phyloP scores from a whole-genome alignment of 2,888 invertebrate species.

The Napeogenes inachia region DNA sequence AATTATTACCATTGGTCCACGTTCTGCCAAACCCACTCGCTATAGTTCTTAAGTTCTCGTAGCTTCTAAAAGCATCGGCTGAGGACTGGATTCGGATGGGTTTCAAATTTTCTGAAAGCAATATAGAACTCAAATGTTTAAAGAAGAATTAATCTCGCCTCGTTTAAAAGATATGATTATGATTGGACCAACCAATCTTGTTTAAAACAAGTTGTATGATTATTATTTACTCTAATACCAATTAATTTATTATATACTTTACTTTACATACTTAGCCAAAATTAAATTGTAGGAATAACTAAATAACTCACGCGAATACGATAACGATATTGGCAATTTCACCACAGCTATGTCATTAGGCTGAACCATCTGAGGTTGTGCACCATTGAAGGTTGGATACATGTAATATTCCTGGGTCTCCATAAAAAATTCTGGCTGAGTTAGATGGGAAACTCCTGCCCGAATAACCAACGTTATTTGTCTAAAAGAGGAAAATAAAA shows the following conservation, averaged over 20 bases:
- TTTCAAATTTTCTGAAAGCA: slow-evolving; percentile 42
- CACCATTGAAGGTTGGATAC: slow-evolving; percentile 50
- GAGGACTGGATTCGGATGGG: slow-evolving; percentile 53
- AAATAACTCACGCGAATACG: slow-evolving; percentile 44
- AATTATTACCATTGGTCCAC: slow-evolving; percentile 54
- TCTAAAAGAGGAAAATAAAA: slow-evolving; percentile 34
- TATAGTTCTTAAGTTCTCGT: slow-evolving; percentile 39
- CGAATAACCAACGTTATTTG: slow-evolving; percentile 49
- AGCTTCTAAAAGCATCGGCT: slow-evolving; percentile 48
- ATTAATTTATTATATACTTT: not conserved
- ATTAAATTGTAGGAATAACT: not conserved
- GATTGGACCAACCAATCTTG: too few species aligned
- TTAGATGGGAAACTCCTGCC: slow-evolving; percentile 50
- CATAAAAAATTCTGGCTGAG: slow-evolving; percentile 44
- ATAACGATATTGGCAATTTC: slow-evolving; percentile 40
- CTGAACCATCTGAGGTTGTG: slow-evolving; percentile 44
- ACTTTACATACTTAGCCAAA: slow-evolving; percentile 2
- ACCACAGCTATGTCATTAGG: slow-evolving; percentile 56
- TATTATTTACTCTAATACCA: not conserved
- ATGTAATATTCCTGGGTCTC: slow-evolving; percentile 55
- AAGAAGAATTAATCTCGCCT: not conserved
- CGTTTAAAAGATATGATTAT: not conserved
- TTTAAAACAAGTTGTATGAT: too few species aligned
- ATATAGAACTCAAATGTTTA: not conserved
- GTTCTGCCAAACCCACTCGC: slow-evolving; percentile 62